Conservation (phyloP, 1,140 invertebrate genomes). For the Artemia franciscana region DNA sequence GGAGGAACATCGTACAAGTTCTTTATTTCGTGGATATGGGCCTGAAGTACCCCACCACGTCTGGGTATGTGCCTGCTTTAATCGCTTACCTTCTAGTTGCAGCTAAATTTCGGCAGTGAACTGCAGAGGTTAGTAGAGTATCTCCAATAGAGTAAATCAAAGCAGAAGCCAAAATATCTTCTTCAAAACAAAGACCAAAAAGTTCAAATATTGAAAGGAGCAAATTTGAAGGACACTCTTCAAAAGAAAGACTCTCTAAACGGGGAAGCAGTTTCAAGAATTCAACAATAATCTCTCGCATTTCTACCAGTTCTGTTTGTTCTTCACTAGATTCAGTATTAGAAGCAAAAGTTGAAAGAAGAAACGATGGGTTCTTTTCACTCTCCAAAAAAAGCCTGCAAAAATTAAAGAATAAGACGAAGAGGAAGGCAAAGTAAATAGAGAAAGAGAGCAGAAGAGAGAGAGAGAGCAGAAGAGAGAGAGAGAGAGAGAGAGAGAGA, state of each 20-base stretch:
- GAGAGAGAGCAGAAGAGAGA: too few relatives aligned
- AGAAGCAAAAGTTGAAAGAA: neutral
- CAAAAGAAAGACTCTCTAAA: neutral
- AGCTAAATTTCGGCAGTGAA: neutral
- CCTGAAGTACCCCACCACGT: too few relatives aligned
- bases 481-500: too few relatives aligned
- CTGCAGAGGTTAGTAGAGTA: neutral
- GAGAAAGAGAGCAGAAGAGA: too few relatives aligned
- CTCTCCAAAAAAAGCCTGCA: too few relatives aligned
- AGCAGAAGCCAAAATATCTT: neutral
- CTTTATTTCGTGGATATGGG: too few relatives aligned
- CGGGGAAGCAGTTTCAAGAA: neutral
- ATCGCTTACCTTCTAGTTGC: neutral
- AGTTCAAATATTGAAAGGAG: neutral
- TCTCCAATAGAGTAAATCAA: neutral
- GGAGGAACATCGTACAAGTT: too few relatives aligned
- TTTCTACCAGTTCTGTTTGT: neutral
- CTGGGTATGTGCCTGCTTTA: too few relatives aligned
- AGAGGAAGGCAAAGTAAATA: too few relatives aligned
- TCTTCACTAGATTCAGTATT: neutral
- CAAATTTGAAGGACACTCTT: neutral
- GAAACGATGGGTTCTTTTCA: neutral
- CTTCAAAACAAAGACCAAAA: neutral
- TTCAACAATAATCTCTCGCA: neutral
- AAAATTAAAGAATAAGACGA: too few relatives aligned